These are phyloP conservation scores for Scytalopus superciliaris DNA, from an alignment of 2,113 vertebrate genomes.

Conservation along the genomic window DNA sequence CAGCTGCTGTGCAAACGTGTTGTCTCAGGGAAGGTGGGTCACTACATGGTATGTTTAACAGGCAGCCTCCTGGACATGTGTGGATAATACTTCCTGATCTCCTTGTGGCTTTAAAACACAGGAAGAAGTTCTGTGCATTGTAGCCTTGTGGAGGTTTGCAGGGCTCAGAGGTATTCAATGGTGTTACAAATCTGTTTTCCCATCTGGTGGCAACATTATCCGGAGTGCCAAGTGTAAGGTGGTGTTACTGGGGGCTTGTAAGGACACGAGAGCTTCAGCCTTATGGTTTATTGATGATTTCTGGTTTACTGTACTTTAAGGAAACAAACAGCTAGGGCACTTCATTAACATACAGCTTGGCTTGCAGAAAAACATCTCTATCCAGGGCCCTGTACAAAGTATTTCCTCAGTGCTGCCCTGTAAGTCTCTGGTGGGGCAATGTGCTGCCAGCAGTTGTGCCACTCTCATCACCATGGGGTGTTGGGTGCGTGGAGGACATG, in stretches of 20 bases:
- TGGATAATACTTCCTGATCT: constrained; percentile 16
- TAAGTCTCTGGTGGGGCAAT: rapidly evolving
- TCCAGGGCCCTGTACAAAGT: neutral
- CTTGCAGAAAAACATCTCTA: neutral
- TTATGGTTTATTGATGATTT: neutral
- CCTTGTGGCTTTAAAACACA: neutral
- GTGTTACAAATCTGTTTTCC: neutral
- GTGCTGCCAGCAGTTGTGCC: rapidly evolving
- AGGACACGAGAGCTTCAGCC: neutral
- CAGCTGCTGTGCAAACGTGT: neutral
- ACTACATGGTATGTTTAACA: neutral
- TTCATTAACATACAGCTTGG: neutral
- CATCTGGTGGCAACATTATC: neutral
- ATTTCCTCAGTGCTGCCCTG: neutral
- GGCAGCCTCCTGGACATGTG: neutral
- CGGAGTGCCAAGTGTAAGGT: neutral
- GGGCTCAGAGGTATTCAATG: neutral
- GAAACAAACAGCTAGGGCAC: neutral
- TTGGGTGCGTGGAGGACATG: neutral
- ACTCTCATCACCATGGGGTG: rapidly evolving
- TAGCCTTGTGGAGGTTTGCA: neutral
- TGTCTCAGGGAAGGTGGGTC: neutral
- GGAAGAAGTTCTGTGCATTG: neutral
- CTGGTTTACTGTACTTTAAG: neutral
- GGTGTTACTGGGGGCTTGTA: neutral